phyloP scores from a whole-genome alignment of 1,140 invertebrate species.

The Drosophila varians region DNA sequence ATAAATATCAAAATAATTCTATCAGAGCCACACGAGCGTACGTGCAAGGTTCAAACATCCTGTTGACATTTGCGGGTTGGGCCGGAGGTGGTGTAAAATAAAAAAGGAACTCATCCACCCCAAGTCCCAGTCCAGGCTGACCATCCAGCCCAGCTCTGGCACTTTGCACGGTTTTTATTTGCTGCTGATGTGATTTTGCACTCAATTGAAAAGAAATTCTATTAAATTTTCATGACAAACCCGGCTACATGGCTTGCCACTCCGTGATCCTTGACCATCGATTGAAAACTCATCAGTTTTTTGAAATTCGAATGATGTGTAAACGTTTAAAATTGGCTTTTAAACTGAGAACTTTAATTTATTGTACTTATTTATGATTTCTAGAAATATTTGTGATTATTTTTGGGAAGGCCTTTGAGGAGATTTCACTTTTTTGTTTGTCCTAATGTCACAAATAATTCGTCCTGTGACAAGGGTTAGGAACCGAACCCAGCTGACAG shows the following conservation, averaged over 20 bases:
- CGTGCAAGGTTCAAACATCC: slow-evolving; percentile 32
- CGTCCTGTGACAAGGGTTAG: slow-evolving; percentile 37
- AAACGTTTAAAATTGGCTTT: background rate
- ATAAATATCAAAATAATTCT: slow-evolving; percentile 72
- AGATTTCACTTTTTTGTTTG: background rate
- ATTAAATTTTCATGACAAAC: slow-evolving; percentile 75
- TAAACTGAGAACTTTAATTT: too few relatives aligned
- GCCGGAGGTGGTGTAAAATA: slow-evolving; percentile 8
- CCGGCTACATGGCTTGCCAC: slow-evolving; percentile 59
- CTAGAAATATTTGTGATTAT: background rate
- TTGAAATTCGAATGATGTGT: slow-evolving; percentile 27
- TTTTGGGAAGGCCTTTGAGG: too few relatives aligned
- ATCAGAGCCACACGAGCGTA: slow-evolving; percentile 24
- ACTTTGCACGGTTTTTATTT: slow-evolving; percentile 66
- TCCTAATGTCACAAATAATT: slow-evolving; percentile 39
- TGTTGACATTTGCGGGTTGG: slow-evolving; percentile 68
- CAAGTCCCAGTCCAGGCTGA: slow-evolving; percentile 18
- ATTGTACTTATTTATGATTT: background rate
- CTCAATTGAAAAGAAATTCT: slow-evolving; percentile 77
- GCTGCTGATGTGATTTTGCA: slow-evolving; percentile 76
- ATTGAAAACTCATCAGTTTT: slow-evolving; percentile 12
- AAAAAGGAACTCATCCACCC: slow-evolving; percentile 37
- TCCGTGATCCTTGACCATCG: slow-evolving; percentile 21
- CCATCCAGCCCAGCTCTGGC: slow-evolving; percentile 29
- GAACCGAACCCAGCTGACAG: slow-evolving; percentile 6